phyloP scores from a whole-genome alignment of 1,140 invertebrate genomes.

The Aphelinus certus region DNA sequence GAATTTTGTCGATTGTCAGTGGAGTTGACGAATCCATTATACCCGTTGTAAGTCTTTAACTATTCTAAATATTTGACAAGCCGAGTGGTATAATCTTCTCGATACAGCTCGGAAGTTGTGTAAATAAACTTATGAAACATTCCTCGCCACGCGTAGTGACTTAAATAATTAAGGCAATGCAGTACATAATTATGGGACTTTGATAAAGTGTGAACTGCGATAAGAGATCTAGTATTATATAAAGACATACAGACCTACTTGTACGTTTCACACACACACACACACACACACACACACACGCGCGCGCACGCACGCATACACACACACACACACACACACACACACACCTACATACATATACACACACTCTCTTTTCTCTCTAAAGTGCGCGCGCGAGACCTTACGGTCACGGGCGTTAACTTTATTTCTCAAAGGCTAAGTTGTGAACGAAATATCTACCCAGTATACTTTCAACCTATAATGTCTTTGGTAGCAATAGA shows the following conservation, averaged over 20 bases:
- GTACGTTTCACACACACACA: background rate
- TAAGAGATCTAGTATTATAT: constrained; percentile 24
- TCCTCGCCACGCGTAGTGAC: constrained; percentile 52
- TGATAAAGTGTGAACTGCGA: constrained; percentile 29
- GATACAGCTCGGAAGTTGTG: constrained; percentile 4
- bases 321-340: background rate
- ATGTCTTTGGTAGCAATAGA: too few species aligned
- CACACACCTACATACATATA: background rate
- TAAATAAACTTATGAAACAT: constrained; percentile 45
- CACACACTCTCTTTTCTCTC: too few species aligned
- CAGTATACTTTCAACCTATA: too few species aligned
- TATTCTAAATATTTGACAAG: too few species aligned
- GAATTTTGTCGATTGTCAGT: too few species aligned
- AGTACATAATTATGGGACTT: background rate
- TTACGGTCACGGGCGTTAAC: background rate
- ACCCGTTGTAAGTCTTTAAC: too few species aligned
- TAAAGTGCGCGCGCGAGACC: too few species aligned
- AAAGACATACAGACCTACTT: background rate
- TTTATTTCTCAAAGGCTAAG: constrained; percentile 7
- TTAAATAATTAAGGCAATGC: constrained; percentile 44
- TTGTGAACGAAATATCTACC: background rate
- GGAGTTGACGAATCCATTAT: too few species aligned
- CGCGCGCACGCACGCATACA: background rate
- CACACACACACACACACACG: background rate
- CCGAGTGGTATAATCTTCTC: too few species aligned